Evolutionary conservation across 2,888 invertebrate species (phyloP), one percentile per base, ranked within the genome.

Genomic region (Xestia c-nigrum): DNA sequence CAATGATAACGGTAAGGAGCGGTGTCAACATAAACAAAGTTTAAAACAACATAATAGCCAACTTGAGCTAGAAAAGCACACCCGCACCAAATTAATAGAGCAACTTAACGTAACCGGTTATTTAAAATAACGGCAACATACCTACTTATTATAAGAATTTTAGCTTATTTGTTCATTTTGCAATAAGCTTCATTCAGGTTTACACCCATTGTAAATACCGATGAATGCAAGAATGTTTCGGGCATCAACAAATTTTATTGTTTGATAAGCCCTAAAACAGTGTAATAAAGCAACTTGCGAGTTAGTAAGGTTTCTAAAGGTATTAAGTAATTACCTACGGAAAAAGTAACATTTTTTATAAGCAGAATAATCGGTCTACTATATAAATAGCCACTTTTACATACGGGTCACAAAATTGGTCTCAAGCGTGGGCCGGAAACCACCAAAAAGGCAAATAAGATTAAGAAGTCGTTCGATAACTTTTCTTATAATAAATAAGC

Each of bases 351-450:
- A 12, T 43, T 12, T 43, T 70, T 64, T 46, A 52, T 46, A 50
- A 14, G 16, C 38, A 61, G 16, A 61, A 64, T 74, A 66, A 52
- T 65, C 52, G 1, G 5, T 65, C 65, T 65, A 71, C n/a, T 57
- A 31, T 3, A 16, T 31, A 80, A 66, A 59, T 40, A 47, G n/a
- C 47, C 67, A 68, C 46, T 81, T 84, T 71, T 70, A 71, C 63
- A 71, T 47, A 66, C 76, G 61, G 63, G 10, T 12, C 40, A 71
- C 74, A 66, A 72, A 87, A 78, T 83, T 74, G 75, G 75, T 24
- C 55, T 47, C 59, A 64, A 10, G 78, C 84, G 88, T 88, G 83
- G 88, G 88, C 73, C 38, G 76, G 71, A 77, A 72, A 79, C 69
- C 63, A 24, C 83, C 85, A 61, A 76, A 83, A 86, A 80, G 80